Conservation (phyloP, 2,113 vertebrate genomes). For the Trematomus loennbergii region DNA sequence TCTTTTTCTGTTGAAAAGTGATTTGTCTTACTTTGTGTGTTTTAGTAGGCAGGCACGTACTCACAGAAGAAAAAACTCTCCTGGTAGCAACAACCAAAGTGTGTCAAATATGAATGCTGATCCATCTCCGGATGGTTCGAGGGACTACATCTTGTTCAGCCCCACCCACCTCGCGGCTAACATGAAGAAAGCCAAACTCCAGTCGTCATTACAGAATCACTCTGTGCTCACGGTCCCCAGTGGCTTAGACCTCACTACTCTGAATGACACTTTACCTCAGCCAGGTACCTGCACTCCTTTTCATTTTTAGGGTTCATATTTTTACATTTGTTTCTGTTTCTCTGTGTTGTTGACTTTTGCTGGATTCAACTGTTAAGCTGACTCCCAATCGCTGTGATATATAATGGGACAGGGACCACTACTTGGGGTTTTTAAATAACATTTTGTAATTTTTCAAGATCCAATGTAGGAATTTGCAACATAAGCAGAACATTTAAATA, state of each 20-base stretch:
- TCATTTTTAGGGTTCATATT: background rate
- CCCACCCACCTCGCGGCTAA: constrained; percentile 75
- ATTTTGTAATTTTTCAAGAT: background rate
- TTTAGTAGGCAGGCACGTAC: constrained; percentile 31
- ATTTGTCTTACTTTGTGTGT: background rate
- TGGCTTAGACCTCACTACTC: constrained; percentile 82
- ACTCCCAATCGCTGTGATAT: background rate
- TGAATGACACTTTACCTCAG: constrained; percentile 72
- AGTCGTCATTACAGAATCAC: constrained; percentile 58
- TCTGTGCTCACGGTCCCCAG: constrained; percentile 88
- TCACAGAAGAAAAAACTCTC: constrained; percentile 37
- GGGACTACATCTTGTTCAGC: constrained; percentile 84
- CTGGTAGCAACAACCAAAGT: constrained; percentile 9
- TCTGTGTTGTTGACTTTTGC: background rate
- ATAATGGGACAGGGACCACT: background rate
- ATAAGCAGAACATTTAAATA: background rate
- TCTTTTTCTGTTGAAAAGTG: background rate
- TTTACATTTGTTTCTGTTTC: background rate
- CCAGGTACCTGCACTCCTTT: constrained; percentile 51
- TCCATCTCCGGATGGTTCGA: constrained; percentile 46
- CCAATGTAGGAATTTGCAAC: background rate
- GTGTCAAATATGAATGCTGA: constrained; percentile 3
- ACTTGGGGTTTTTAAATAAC: background rate
- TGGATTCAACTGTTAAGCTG: background rate
- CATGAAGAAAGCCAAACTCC: constrained; percentile 69